These are phyloP conservation scores for Hypercompe scribonia DNA, from an alignment of 2,888 invertebrate genomes.

Conservation along the genomic window DNA sequence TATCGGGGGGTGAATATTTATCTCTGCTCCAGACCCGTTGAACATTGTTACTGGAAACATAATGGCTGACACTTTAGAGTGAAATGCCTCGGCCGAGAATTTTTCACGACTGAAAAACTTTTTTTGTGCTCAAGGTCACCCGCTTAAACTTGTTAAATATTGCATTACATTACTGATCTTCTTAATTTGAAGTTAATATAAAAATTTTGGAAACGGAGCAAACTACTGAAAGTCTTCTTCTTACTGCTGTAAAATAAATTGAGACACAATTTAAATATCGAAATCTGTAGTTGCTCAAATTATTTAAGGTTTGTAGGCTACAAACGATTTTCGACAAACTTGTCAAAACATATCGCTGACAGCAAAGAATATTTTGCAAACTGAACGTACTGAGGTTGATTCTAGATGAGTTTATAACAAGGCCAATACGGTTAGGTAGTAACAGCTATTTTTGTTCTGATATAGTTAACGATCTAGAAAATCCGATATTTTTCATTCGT, in stretches of 20 bases:
- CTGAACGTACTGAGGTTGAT: slow-evolving; percentile 29
- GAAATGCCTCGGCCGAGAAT: slow-evolving; percentile 50
- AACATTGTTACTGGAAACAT: slow-evolving; percentile 57
- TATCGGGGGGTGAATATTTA: slow-evolving; percentile 61
- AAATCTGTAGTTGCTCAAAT: slow-evolving; percentile 52
- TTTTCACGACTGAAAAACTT: slow-evolving; percentile 43
- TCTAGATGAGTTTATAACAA: slow-evolving; percentile 55
- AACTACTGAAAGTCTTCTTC: slow-evolving; percentile 17
- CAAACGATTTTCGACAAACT: slow-evolving; percentile 67
- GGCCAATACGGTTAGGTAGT: slow-evolving; percentile 31
- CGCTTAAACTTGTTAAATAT: slow-evolving; percentile 50
- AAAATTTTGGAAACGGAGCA: background rate
- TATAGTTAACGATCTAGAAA: slow-evolving; percentile 52
- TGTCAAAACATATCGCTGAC: slow-evolving; percentile 62
- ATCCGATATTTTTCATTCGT: slow-evolving; percentile 43
- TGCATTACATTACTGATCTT: slow-evolving; percentile 34
- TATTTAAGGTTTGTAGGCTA: slow-evolving; percentile 56
- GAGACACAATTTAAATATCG: slow-evolving; percentile 47
- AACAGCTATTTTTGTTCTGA: slow-evolving; percentile 21
- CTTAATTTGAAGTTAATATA: slow-evolving; percentile 3
- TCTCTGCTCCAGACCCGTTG: slow-evolving; percentile 50
- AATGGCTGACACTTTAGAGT: slow-evolving; percentile 57
- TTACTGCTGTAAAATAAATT: slow-evolving; percentile 65
- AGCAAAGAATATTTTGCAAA: slow-evolving; percentile 65
- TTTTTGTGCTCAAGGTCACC: slow-evolving; percentile 53